Percentiles rank a stretch among this genome's conserved stretches.
Conservation (phyloP, 2,888 invertebrate species). For the Protula sp. region DNA sequence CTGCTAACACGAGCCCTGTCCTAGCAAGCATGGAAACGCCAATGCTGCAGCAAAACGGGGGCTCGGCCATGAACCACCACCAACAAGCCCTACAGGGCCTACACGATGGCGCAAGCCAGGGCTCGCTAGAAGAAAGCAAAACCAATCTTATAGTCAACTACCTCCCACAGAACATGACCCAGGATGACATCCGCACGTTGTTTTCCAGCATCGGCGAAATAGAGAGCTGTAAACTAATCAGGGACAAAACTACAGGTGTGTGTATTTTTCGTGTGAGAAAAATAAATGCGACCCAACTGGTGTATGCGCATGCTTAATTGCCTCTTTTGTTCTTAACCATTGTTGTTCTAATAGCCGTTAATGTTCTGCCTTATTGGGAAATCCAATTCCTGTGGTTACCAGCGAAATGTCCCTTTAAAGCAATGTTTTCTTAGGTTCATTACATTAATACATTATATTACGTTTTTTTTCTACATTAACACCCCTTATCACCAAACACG, state of each 20-base stretch:
- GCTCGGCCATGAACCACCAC: conserved; percentile 4
- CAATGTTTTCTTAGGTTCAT: no score
- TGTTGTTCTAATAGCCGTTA: no score
- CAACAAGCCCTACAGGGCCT: background rate
- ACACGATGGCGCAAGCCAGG: conserved; percentile 1
- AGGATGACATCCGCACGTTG: conserved; percentile 95
- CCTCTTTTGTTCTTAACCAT: no score
- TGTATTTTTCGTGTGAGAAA: no score
- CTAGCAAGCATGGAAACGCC: conserved; percentile 6
- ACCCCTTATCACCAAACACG: no score
- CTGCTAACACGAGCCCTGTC: background rate
- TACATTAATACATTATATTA: no score
- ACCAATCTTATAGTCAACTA: conserved; percentile 99
- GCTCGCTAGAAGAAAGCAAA: conserved; percentile 30
- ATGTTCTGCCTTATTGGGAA: no score
- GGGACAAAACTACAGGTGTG: conserved; percentile 90
- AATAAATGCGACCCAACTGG: no score
- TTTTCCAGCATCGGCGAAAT: conserved; percentile 99
- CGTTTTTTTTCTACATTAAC: no score
- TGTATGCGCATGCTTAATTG: no score
- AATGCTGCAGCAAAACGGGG: conserved; percentile 16
- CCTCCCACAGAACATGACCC: conserved; percentile 98
- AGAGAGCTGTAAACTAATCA: conserved; percentile 97
- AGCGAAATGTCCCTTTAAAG: no score
- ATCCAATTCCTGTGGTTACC: no score